Evolutionary conservation across 2,797 vertebrate genomes (phyloP), one percentile per base, ranked within the genome.

Genomic region (Sandelia bainsii): DNA sequence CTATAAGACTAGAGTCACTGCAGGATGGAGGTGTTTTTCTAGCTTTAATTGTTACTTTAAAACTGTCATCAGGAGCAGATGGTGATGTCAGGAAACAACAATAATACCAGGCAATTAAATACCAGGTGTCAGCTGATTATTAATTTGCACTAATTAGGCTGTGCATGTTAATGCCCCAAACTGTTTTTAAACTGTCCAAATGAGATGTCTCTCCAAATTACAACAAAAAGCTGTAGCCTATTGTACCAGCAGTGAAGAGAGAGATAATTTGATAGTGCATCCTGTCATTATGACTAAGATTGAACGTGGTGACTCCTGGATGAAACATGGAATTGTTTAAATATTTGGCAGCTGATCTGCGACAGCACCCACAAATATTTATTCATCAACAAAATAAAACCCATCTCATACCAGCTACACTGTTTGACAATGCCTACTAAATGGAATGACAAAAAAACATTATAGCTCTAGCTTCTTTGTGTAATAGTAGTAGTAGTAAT

Each of bases 121-220:
- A 14, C 20, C 6, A 25, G 13, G 17, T 48, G 29, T 56, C 42
- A 56, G 9, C n/a, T 39, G 1, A 48, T 48, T 37, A 23, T 46
- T 62, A 52, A 62, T 56, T 54, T 54, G 16, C 17, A 68, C 6
- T 49, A 14, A 39, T 49, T 39, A 42, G 12, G 29, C 22, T 46
- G 14, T 37, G 17, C 5, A 45, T 22, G 39, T 42, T 11, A 23
- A 11, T n/a, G 16, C 23, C 6, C 29, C 37, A 14, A 53, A 37
- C 8, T 8, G 20, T 54, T 53, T 52, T 25, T 16, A 37, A 37
- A 17, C 8, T 46, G 20, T 27, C 17, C 20, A n/a, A 19, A 48
- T 46, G 10, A 42, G 29, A 17, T 19, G 8, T 37, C 42, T 11
- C 20, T 25, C 25, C 9, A 34, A 14, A 46, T 37, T 23, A 56